phyloP scores from a whole-genome alignment of 1,140 invertebrate genomes.

The Phenacoccus solenopsis region DNA sequence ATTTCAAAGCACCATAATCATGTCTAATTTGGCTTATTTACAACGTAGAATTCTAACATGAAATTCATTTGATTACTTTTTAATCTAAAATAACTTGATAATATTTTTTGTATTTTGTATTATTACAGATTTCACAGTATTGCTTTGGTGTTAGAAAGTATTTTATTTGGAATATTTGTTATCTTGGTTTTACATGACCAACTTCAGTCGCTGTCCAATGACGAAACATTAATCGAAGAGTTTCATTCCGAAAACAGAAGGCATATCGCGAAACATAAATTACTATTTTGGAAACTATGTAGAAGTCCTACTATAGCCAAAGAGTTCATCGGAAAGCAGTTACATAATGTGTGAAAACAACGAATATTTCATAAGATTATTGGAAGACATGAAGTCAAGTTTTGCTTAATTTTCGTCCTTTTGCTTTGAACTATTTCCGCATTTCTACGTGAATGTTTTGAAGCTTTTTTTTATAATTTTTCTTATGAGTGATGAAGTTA shows the following conservation, averaged over 20 bases:
- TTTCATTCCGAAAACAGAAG: slow-evolving; percentile 47
- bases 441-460: too few species aligned
- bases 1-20: background rate
- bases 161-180: slow-evolving; percentile 80
- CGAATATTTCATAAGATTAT: background rate
- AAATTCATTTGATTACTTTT: slow-evolving; percentile 4
- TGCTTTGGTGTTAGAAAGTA: slow-evolving; percentile 66
- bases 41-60: background rate
- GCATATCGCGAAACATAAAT: slow-evolving; percentile 22
- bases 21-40: background rate
- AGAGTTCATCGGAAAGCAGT: background rate
- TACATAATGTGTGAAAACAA: background rate
- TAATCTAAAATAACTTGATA: background rate
- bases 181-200: slow-evolving; percentile 81
- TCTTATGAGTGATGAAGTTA: background rate
- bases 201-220: slow-evolving; percentile 66
- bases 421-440: background rate
- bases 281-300: slow-evolving; percentile 10
- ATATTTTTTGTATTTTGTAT: slow-evolving; percentile 16
- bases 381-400: background rate
- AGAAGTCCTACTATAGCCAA: background rate
- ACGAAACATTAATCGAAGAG: slow-evolving; percentile 72
- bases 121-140: slow-evolving; percentile 64
- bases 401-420: background rate
- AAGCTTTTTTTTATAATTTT: background rate